phyloP scores from a whole-genome alignment of 1,140 invertebrate genomes.

The Diorhabda sublineata region DNA sequence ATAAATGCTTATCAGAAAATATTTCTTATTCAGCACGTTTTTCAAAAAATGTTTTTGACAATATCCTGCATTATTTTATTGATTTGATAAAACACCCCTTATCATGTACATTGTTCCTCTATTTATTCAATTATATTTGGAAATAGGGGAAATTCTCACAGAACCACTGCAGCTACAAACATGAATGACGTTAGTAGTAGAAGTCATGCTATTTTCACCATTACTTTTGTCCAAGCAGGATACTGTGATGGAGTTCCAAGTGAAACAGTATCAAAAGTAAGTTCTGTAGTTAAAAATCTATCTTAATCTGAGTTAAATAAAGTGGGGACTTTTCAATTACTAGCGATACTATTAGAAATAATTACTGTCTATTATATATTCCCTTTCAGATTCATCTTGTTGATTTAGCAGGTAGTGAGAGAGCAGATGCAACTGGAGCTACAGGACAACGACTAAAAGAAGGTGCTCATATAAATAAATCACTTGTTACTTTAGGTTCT shows the following conservation, averaged over 20 bases:
- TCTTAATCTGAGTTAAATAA: not conserved
- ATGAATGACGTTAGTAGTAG: conserved; percentile 86
- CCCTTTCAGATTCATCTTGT: conserved; percentile 66
- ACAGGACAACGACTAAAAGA: conserved; percentile 83
- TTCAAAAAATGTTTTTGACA: too few relatives aligned
- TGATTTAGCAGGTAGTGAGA: conserved; percentile 84
- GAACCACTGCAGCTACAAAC: conserved; percentile 78
- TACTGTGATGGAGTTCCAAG: conserved; percentile 79
- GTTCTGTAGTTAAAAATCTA: not conserved
- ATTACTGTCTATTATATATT: not conserved
- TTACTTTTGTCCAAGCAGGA: conserved; percentile 83
- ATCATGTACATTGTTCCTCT: too few relatives aligned
- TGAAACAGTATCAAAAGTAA: conserved; percentile 79
- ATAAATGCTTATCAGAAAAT: too few relatives aligned
- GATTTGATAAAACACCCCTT: too few relatives aligned
- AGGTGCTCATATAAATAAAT: conserved; percentile 91
- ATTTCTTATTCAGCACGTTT: too few relatives aligned
- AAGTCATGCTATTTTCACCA: conserved; percentile 94
- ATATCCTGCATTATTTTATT: too few relatives aligned
- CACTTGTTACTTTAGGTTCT: conserved; percentile 83
- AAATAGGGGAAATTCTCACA: conserved; percentile 69
- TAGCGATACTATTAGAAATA: not conserved
- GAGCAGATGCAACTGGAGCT: conserved; percentile 81
- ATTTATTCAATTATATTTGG: too few relatives aligned
- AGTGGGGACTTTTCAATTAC: not conserved